Conservation (phyloP, 2,888 invertebrate genomes). For the Alentia gelatinosa region DNA sequence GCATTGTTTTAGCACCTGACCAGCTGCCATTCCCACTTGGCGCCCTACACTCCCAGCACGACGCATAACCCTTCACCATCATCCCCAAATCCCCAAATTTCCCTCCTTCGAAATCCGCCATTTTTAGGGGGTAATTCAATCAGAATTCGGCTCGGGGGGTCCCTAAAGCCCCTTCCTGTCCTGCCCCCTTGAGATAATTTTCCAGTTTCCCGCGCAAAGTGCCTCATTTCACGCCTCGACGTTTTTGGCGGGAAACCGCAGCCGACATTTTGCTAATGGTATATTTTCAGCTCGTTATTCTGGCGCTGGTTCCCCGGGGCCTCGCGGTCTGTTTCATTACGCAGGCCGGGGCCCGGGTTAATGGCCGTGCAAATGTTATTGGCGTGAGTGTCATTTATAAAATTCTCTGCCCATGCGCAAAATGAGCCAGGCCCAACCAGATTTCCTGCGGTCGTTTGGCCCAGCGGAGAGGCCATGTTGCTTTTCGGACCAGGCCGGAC, state of each 20-base stretch:
- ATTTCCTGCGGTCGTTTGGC: neutral
- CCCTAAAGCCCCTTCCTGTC: neutral
- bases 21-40: neutral
- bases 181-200: neutral
- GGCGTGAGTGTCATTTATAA: constrained; percentile 26
- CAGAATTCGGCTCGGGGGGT: neutral
- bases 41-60: neutral
- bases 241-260: constrained; percentile 3
- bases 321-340: constrained; percentile 12
- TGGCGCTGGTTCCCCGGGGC: neutral
- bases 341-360: neutral
- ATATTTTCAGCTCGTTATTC: constrained; percentile 21
- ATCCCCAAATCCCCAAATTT: neutral
- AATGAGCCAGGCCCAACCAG: neutral
- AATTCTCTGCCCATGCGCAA: neutral
- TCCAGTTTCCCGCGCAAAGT: neutral
- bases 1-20: neutral
- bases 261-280: constrained; percentile 14
- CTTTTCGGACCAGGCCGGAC: neutral
- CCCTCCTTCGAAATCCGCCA: neutral
- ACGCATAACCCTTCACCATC: neutral
- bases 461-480: neutral
- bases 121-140: neutral
- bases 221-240: neutral
- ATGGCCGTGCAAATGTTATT: constrained; percentile 26